Conservation (phyloP, 2,113 vertebrate species). For the Todiramphus saurophagus region DNA sequence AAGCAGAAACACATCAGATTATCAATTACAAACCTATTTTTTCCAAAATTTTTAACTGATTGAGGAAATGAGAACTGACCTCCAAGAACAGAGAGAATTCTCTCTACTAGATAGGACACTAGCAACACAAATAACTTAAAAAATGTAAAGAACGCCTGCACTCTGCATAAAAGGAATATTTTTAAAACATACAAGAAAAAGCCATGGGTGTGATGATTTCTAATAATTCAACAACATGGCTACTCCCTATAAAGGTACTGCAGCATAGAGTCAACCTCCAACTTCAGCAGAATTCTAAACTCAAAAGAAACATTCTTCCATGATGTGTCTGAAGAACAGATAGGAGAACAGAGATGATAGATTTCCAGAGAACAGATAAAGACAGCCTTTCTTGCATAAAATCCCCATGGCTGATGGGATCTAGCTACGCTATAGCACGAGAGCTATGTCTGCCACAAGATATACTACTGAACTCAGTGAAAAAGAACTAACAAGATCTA, state of each 20-base stretch:
- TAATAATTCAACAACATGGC: background rate
- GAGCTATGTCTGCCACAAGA: background rate
- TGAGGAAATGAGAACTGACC: background rate
- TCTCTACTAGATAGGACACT: background rate
- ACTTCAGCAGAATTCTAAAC: background rate
- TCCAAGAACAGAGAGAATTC: background rate
- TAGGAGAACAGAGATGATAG: background rate
- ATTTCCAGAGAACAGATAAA: background rate
- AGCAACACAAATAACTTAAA: background rate
- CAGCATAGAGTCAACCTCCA: background rate
- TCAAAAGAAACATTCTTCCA: background rate
- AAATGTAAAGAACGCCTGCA: background rate
- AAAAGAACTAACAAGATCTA: background rate
- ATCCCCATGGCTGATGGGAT: background rate
- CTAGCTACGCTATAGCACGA: background rate
- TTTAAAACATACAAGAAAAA: background rate
- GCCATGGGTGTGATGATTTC: background rate
- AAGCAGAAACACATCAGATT: background rate
- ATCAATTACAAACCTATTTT: background rate
- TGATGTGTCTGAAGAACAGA: background rate
- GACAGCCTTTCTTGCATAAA: background rate
- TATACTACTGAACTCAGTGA: background rate
- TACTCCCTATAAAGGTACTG: background rate
- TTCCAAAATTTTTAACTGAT: background rate
- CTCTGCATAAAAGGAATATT: background rate